Evolutionary conservation across 2,797 vertebrate genomes (phyloP).

Genomic region (Calcarius lapponicus): DNA sequence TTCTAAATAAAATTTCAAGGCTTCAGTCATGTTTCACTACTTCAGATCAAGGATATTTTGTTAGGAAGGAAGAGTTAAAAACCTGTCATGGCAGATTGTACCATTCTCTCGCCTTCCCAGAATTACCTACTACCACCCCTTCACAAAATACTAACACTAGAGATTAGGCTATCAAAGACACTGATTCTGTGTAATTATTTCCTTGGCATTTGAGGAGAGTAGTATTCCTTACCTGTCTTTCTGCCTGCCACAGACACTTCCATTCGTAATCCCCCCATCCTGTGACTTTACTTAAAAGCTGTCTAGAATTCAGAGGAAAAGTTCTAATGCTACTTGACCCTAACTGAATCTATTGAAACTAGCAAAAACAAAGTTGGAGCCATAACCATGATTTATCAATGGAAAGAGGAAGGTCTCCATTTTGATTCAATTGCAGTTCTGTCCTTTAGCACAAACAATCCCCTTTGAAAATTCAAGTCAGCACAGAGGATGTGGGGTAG

Average conservation of each 20-base stretch:
- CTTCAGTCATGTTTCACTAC: not conserved
- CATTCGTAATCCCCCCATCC: not conserved
- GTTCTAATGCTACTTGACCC: not conserved
- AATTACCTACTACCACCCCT: not conserved
- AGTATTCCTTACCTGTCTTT: not conserved
- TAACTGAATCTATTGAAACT: not conserved
- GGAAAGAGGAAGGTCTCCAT: not conserved
- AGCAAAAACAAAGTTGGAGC: not conserved
- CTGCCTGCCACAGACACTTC: not conserved
- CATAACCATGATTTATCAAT: not conserved
- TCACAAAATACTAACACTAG: not conserved
- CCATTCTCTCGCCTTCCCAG: fast-evolving
- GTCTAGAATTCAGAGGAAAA: not conserved
- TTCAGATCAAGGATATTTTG: not conserved
- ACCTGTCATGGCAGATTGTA: fast-evolving
- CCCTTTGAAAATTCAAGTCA: not conserved
- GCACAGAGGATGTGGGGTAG: not conserved
- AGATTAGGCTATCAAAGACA: not conserved
- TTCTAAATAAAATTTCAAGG: not conserved
- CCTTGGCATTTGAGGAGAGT: not conserved
- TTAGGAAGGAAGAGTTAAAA: not conserved
- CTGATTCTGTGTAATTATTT: not conserved
- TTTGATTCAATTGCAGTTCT: not conserved
- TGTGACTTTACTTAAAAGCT: not conserved
- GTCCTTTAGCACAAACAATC: not conserved